Percentiles rank a stretch among this genome's conserved stretches.
Conservation (phyloP, 1,140 invertebrate genomes). For the Heliothis virescens region DNA sequence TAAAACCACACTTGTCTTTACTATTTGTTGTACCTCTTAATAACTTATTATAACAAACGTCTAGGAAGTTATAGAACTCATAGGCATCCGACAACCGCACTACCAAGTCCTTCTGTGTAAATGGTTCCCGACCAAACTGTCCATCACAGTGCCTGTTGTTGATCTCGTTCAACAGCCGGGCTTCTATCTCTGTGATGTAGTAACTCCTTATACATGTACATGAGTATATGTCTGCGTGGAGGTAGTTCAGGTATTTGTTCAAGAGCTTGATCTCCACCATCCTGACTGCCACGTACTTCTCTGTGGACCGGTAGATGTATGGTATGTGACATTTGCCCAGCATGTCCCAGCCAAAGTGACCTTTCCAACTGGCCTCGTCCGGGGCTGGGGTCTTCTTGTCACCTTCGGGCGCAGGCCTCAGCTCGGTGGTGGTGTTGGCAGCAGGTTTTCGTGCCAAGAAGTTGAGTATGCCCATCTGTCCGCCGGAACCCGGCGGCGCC, state of each 20-base stretch:
- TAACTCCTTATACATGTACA: slow-evolving; percentile 97
- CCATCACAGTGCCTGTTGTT: slow-evolving; percentile 96
- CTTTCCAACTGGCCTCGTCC: slow-evolving; percentile 93
- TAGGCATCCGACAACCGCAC: slow-evolving; percentile 94
- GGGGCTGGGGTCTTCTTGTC: slow-evolving; percentile 86
- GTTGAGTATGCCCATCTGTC: slow-evolving; percentile 88
- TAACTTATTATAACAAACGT: slow-evolving; percentile 94
- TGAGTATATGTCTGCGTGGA: slow-evolving; percentile 93
- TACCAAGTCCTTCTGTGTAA: slow-evolving; percentile 95
- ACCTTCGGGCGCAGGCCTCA: slow-evolving; percentile 64
- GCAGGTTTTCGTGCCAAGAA: slow-evolving; percentile 86
- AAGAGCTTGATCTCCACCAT: slow-evolving; percentile 96
- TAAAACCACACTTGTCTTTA: slow-evolving; percentile 96
- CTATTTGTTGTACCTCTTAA: slow-evolving; percentile 88
- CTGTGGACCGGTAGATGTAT: slow-evolving; percentile 93
- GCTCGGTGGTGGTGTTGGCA: slow-evolving; percentile 65
- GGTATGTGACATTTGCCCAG: slow-evolving; percentile 95
- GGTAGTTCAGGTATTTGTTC: slow-evolving; percentile 93
- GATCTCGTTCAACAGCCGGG: slow-evolving; percentile 96
- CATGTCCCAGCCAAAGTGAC: slow-evolving; percentile 95
- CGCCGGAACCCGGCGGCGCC: slow-evolving; percentile 71
- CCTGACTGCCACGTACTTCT: slow-evolving; percentile 96
- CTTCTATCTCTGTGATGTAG: slow-evolving; percentile 96
- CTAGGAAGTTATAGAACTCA: slow-evolving; percentile 96
- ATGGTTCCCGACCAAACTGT: slow-evolving; percentile 95